Conservation (phyloP, 2,797 vertebrate genomes). For the Pteropus rufus region DNA sequence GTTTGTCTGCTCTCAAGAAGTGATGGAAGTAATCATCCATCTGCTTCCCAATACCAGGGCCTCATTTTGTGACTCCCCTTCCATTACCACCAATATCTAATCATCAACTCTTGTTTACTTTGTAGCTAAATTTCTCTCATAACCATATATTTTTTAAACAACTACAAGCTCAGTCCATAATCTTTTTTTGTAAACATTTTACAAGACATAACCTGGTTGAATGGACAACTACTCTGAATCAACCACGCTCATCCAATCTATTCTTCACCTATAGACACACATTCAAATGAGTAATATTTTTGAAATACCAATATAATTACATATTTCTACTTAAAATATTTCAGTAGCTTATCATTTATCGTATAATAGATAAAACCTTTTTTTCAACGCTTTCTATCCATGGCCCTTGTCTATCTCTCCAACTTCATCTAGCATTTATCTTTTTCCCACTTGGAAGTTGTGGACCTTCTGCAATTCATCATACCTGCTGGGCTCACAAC, state of each 20-base stretch:
- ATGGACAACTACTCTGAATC: neutral
- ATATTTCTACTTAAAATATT: neutral
- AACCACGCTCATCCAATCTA: neutral
- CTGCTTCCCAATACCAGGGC: neutral
- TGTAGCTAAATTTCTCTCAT: neutral
- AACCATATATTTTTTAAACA: neutral
- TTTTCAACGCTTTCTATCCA: neutral
- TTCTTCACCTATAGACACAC: neutral
- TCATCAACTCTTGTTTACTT: neutral
- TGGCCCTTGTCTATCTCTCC: neutral
- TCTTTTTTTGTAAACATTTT: neutral
- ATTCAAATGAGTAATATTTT: neutral
- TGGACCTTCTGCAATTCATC: neutral
- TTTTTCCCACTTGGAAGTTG: neutral
- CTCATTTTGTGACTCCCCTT: neutral
- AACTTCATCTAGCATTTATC: neutral
- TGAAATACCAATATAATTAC: neutral
- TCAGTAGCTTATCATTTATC: neutral
- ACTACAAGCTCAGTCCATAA: neutral
- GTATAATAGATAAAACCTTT: neutral
- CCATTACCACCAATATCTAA: neutral
- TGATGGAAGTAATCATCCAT: neutral
- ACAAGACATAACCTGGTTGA: neutral
- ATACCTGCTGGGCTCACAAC: neutral
- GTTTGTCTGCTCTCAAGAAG: neutral